These are phyloP conservation scores for Nomada flava DNA, from an alignment of 2,888 invertebrate genomes.

Conservation along the genomic window DNA sequence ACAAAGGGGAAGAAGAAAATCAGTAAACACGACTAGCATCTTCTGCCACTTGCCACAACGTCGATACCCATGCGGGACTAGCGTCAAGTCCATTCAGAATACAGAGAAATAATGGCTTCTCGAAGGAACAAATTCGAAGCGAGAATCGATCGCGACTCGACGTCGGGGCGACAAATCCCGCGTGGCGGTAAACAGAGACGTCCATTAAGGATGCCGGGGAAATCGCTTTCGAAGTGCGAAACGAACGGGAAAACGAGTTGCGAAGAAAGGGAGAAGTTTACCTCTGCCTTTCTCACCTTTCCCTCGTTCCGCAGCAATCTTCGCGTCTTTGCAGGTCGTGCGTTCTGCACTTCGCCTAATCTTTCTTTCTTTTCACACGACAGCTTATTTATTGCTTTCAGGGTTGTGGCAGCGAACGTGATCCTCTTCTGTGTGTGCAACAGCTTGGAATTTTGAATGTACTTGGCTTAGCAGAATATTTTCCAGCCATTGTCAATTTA, in stretches of 20 bases:
- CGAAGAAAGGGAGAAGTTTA: slow-evolving; percentile 12
- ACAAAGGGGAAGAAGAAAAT: background rate
- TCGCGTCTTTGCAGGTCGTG: slow-evolving; percentile 31
- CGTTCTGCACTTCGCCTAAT: slow-evolving; percentile 25
- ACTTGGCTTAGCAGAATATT: background rate
- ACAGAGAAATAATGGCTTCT: background rate
- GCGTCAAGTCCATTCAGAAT: background rate
- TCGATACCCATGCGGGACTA: background rate
- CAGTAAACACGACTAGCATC: background rate
- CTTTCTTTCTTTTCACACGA: slow-evolving; percentile 21
- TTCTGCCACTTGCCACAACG: background rate
- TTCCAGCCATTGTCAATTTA: too few species aligned
- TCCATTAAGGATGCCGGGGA: slow-evolving; percentile 35
- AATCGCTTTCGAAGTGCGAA: slow-evolving; percentile 26
- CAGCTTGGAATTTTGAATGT: slow-evolving; percentile 25
- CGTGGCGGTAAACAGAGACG: slow-evolving; percentile 26
- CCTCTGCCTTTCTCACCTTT: slow-evolving; percentile 17
- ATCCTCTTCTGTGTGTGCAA: slow-evolving; percentile 21
- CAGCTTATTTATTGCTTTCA: slow-evolving; percentile 37
- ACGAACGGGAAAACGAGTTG: slow-evolving; percentile 6
- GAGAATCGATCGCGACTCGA: slow-evolving; percentile 4
- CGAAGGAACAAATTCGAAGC: slow-evolving; percentile 2
- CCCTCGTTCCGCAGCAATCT: slow-evolving; percentile 35
- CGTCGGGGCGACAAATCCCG: slow-evolving; percentile 7
- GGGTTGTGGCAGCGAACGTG: background rate